Conservation (phyloP, 2,888 invertebrate species). For the Zeuzera pyrina region DNA sequence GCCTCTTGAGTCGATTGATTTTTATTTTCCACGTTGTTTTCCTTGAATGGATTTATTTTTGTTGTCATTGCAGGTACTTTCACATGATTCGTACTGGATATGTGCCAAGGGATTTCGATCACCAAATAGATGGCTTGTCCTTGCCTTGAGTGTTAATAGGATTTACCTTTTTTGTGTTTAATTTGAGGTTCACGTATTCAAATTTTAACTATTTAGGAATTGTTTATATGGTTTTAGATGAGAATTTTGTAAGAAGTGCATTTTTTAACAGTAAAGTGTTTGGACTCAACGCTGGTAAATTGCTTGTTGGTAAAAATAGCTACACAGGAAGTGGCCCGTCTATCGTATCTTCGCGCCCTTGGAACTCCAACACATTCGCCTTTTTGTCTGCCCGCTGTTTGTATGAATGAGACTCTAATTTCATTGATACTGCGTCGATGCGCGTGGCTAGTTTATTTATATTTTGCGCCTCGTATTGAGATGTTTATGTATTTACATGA, state of each 20-base stretch:
- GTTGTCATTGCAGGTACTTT: constrained; percentile 51
- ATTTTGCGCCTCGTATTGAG: too few species aligned
- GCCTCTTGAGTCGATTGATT: constrained; percentile 33
- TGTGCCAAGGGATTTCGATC: constrained; percentile 45
- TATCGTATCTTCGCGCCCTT: constrained; percentile 40
- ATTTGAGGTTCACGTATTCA: too few species aligned
- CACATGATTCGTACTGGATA: constrained; percentile 42
- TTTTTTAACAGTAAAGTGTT: too few species aligned
- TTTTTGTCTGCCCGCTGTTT: constrained; percentile 30
- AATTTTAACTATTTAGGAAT: too few species aligned
- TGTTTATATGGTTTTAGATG: too few species aligned
- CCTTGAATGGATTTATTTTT: constrained; percentile 65
- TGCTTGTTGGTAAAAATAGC: too few species aligned
- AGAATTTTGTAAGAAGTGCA: too few species aligned
- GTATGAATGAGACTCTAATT: constrained; percentile 52
- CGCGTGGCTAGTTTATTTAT: constrained; percentile 39
- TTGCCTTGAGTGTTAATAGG: too few species aligned
- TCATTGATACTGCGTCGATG: constrained; percentile 35
- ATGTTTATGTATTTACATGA: too few species aligned
- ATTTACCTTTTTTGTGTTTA: too few species aligned
- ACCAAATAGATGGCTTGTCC: too few species aligned
- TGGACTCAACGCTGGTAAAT: too few species aligned
- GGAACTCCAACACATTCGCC: constrained; percentile 32
- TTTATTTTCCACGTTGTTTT: constrained; percentile 41
- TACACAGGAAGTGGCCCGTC: constrained; percentile 17